A percentile compares a stretch with the other conserved stretches of the same genome.
Evolutionary conservation across 2,888 invertebrate genomes (phyloP).

Genomic region (Cataglyphis cursor): DNA sequence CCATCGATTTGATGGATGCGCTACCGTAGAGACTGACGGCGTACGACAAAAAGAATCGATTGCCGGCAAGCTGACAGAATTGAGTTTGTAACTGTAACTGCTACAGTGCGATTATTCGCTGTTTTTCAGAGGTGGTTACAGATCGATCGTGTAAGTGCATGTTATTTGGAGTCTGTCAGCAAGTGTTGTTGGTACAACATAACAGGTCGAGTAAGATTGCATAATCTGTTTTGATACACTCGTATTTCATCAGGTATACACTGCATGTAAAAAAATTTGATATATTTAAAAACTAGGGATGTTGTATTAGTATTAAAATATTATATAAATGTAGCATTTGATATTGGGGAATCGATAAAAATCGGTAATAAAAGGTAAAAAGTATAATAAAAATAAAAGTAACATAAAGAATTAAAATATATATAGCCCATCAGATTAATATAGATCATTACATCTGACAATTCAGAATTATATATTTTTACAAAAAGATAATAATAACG

Average conservation of each 20-base stretch:
- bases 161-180: constrained; percentile 21
- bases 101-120: constrained; percentile 13
- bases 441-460: not conserved
- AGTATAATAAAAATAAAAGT: not conserved
- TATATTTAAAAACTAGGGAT: constrained; percentile 8
- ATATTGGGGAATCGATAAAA: not conserved
- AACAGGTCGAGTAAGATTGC: constrained; percentile 28
- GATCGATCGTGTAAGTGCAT: constrained; percentile 36
- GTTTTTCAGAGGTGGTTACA: not conserved
- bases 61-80: constrained; percentile 31
- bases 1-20: constrained; percentile 46
- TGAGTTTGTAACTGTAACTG: constrained; percentile 37
- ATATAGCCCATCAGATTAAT: not conserved
- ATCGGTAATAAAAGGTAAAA: not conserved
- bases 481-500: not conserved
- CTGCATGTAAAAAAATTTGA: constrained; percentile 29
- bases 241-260: constrained; percentile 9
- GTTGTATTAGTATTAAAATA: not conserved
- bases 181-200: not conserved
- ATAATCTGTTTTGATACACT: constrained; percentile 36
- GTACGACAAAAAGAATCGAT: constrained; percentile 46
- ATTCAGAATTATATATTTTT: not conserved
- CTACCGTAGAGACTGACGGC: constrained; percentile 16
- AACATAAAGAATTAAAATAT: not conserved
- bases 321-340: not conserved